These are phyloP conservation scores for Stichodactyla mertensii DNA, from an alignment of 64 coral and sea anemone genomes.

Conservation along the genomic window DNA sequence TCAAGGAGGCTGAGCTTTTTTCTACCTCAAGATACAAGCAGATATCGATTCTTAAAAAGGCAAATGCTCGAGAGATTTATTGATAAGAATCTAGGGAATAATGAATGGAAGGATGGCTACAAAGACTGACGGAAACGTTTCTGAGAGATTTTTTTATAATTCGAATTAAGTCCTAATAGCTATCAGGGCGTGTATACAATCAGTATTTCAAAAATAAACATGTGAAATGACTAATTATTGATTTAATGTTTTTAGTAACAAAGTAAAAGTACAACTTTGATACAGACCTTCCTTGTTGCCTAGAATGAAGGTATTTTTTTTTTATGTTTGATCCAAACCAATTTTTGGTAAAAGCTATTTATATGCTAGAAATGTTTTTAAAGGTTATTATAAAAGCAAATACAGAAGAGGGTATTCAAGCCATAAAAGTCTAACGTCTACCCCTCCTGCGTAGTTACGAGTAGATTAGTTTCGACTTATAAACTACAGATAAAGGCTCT, in stretches of 20 bases:
- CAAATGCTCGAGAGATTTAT: conserved; percentile 19
- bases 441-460: neutral
- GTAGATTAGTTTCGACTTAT: conserved; percentile 19
- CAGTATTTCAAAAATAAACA: conserved; percentile 15
- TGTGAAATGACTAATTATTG: neutral
- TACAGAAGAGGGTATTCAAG: conserved; percentile 1
- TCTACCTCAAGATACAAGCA: conserved; percentile 19
- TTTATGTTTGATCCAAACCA: neutral
- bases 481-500: conserved; percentile 6
- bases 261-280: neutral
- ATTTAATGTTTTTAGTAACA: neutral
- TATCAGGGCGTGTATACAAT: conserved; percentile 12
- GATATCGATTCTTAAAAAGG: conserved; percentile 19
- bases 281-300: neutral
- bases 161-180: conserved; percentile 14
- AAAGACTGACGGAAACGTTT: conserved; percentile 25
- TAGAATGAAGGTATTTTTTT: neutral
- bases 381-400: neutral
- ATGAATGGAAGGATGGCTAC: conserved; percentile 5
- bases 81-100: conserved; percentile 10
- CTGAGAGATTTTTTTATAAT: conserved; percentile 24
- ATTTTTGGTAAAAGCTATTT: neutral
- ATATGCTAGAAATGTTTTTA: neutral
- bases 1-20: conserved; percentile 14
- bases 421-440: neutral